Conservation (phyloP, 2,797 vertebrate species). For the Argya squamiceps region DNA sequence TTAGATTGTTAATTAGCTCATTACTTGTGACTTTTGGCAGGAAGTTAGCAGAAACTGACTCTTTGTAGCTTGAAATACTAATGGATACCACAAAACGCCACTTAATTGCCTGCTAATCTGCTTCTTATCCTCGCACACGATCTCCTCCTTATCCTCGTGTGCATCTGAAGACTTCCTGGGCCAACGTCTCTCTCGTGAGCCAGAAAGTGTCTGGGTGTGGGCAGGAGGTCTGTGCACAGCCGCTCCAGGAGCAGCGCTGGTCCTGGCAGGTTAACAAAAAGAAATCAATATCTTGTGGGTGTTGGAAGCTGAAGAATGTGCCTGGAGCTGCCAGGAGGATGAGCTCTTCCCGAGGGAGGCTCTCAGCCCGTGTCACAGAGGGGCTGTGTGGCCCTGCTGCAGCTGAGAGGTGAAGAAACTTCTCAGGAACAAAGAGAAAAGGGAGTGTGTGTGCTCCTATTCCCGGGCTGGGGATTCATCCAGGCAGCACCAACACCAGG, state of each 20-base stretch:
- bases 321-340: neutral
- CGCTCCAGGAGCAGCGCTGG: neutral
- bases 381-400: neutral
- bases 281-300: neutral
- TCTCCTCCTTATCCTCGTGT: neutral
- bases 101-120: conserved; percentile 40
- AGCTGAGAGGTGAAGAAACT: neutral
- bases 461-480: neutral
- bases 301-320: neutral
- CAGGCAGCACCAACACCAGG: neutral
- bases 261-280: neutral
- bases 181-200: neutral
- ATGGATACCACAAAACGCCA: conserved; percentile 33
- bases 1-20: conserved; percentile 66
- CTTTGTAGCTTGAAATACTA: conserved; percentile 29
- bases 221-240: neutral
- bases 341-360: neutral
- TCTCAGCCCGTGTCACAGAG: neutral
- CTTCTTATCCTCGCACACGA: neutral
- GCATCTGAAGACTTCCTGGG: neutral
- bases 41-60: conserved; percentile 45
- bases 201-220: neutral
- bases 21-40: conserved; percentile 62
- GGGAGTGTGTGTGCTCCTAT: neutral
- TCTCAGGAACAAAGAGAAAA: neutral